These are phyloP conservation scores for Toxotes chatareus DNA, from an alignment of 2,113 vertebrate genomes.

Conservation along the genomic window DNA sequence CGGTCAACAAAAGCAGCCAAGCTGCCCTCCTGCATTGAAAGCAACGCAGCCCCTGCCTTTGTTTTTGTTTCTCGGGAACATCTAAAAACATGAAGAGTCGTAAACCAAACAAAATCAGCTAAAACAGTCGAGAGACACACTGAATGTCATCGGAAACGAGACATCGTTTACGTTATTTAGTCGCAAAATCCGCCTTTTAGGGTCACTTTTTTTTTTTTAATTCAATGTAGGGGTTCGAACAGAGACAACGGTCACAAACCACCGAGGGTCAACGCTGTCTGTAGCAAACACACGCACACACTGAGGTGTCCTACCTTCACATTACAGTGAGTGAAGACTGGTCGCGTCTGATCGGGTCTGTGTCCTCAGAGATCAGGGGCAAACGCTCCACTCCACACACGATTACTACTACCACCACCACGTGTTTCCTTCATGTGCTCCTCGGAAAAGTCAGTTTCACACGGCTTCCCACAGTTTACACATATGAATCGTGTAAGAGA, in stretches of 20 bases:
- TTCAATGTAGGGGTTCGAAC: background rate
- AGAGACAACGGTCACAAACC: fast-evolving
- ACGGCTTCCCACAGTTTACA: no score
- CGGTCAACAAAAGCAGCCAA: conserved; percentile 30
- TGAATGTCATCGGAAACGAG: background rate
- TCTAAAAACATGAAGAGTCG: background rate
- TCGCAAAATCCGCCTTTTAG: background rate
- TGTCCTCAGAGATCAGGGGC: fast-evolving
- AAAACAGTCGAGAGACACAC: background rate
- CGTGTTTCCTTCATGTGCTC: background rate
- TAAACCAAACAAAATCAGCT: background rate
- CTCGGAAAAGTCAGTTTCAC: background rate
- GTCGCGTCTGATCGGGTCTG: background rate
- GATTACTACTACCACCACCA: no score
- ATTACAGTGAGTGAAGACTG: background rate
- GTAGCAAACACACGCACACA: background rate
- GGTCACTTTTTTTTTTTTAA: background rate
- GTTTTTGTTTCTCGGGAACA: fast-evolving
- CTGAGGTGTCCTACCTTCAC: conserved; percentile 16
- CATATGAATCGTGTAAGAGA: no score
- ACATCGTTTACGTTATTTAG: background rate
- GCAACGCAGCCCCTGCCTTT: no score
- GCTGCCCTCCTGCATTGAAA: background rate
- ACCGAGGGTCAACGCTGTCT: no score
- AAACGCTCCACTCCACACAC: fast-evolving